Percentiles rank a stretch among this genome's conserved stretches.
Conservation (phyloP, 92 coral and sea anemone genomes). For the Heteractis magnifica region DNA sequence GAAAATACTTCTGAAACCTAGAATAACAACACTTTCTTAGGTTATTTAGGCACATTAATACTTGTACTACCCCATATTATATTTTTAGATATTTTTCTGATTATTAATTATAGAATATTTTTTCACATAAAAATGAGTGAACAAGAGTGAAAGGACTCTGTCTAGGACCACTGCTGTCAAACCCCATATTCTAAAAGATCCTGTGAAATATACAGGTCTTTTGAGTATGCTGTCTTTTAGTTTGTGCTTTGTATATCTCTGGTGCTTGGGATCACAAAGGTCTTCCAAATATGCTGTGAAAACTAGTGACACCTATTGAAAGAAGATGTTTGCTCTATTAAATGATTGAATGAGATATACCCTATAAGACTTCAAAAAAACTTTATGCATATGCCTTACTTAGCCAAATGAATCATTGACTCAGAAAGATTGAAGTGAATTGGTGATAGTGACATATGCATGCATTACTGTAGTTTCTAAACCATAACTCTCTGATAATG, state of each 20-base stretch:
- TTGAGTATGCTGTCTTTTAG: constrained; percentile 12
- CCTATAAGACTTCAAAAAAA: background rate
- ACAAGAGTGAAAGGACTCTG: constrained; percentile 44
- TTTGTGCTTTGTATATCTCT: constrained; percentile 63
- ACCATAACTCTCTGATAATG: no score
- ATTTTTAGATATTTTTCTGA: background rate
- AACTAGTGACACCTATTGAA: constrained; percentile 1
- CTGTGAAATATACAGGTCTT: constrained; percentile 25
- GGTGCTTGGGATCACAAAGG: constrained; percentile 54
- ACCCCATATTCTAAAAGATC: constrained; percentile 57
- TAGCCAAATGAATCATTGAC: no score
- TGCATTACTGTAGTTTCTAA: no score
- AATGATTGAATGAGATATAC: background rate
- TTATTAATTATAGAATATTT: background rate
- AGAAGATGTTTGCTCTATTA: background rate
- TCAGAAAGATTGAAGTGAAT: no score
- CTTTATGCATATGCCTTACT: background rate
- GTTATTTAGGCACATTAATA: background rate
- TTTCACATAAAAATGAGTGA: constrained; percentile 30
- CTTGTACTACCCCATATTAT: background rate
- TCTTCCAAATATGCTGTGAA: constrained; percentile 2
- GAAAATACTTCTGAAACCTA: constrained; percentile 84
- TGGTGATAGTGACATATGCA: no score
- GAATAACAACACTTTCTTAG: background rate
- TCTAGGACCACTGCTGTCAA: constrained; percentile 62